These are phyloP conservation scores for Holothuria leucospilota DNA, from an alignment of 53 echinoderm and acorn worm genomes.

Conservation along the genomic window DNA sequence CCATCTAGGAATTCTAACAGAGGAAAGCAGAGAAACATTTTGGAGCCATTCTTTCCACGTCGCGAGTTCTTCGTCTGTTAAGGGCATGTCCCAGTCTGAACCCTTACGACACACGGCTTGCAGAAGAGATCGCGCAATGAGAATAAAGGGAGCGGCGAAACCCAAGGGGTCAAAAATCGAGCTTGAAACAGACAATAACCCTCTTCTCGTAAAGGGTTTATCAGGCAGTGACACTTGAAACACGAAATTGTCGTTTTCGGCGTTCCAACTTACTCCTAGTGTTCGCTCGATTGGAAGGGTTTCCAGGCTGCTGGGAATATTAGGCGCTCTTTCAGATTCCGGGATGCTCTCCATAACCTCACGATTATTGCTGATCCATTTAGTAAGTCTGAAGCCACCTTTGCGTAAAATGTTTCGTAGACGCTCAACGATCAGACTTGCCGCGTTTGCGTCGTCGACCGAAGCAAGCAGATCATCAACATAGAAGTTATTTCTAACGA, in stretches of 20 bases:
- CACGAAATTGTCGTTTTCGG: conserved; percentile 61
- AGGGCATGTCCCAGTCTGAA: conserved; percentile 68
- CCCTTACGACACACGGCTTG: conserved; percentile 66
- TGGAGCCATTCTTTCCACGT: conserved; percentile 48
- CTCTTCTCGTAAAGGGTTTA: conserved; percentile 67
- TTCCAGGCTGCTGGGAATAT: conserved; percentile 55
- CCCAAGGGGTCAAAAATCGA: conserved; percentile 74
- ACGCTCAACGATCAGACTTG: not conserved
- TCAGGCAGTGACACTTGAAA: conserved; percentile 54
- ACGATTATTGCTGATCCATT: conserved; percentile 43
- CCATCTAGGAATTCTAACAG: conserved; percentile 44
- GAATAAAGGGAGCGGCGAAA: conserved; percentile 60
- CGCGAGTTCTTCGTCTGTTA: conserved; percentile 23
- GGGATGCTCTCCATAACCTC: conserved; percentile 57
- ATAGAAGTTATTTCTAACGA: conserved; percentile 53
- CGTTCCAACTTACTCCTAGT: conserved; percentile 68
- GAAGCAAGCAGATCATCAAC: conserved; percentile 60
- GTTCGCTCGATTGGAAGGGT: conserved; percentile 66
- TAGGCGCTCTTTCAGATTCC: conserved; percentile 55
- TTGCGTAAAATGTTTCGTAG: conserved; percentile 37
- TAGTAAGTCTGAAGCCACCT: conserved; percentile 53
- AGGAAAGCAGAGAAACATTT: conserved; percentile 37
- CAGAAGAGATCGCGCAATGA: conserved; percentile 65
- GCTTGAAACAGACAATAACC: conserved; percentile 66
- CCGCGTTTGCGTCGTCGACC: not conserved